Evolutionary conservation across 2,888 invertebrate genomes (phyloP), one percentile per base, ranked within the genome.

Genomic region (Drosophila leonis): DNA sequence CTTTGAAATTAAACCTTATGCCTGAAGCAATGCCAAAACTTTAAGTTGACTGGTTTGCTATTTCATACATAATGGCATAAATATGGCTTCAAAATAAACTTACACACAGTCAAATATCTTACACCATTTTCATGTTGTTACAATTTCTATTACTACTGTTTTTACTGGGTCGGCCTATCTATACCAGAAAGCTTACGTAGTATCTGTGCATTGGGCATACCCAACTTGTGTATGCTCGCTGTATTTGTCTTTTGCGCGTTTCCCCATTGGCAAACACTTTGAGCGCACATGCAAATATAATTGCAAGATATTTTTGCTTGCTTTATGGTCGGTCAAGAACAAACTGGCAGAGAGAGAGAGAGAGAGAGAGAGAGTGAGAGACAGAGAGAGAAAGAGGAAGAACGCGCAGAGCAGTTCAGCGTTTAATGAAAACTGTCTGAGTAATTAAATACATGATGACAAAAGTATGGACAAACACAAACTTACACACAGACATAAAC

Each of bases 361-460:
- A 10, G 10, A 10, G 27, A 5, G 48, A 49, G 29, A 48, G 48
- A 15, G 15, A 27, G 46, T 8, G 4, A 27, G 42, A 7, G 13
- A 6, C 2, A 20, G n/a, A 8, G n/a, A 42, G 42, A 6, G 20
- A 2, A 13, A 7, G 24, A 4, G 6, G 6, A 18, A 29, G n/a
- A 29, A 12, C 46, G 24, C 49, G 9, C n/a, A 33, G 60, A 27
- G 13, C 54, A 61, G 75, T 79, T 46, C 62, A 42, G 65, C 81
- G 69, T 83, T 83, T 89, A 87, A 89, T 84, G 71, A 82, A 84
- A 90, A 72, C 88, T 72, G 82, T 75, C 88, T 72, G 90, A 84
- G 90, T 84, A 84, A 89, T 84, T 84, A 84, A 89, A 89, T 84
- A 88, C 84, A 88, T 73, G 90, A 84, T 82, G 90, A 88, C 88